phyloP scores from a whole-genome alignment of 2,888 invertebrate genomes.

The Criorhina ranunculi region DNA sequence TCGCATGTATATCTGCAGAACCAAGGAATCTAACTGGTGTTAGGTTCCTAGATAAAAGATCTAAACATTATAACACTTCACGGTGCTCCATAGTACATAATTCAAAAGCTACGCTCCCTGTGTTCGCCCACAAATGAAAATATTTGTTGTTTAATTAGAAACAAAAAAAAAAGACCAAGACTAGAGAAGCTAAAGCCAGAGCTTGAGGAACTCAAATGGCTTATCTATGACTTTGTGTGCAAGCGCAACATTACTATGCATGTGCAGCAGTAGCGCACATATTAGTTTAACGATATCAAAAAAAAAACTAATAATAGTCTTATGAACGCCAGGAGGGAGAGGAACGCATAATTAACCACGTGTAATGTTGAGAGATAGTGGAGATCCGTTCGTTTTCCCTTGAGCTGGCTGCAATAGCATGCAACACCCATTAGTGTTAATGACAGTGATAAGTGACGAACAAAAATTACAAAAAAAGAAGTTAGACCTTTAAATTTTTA shows the following conservation, averaged over 20 bases:
- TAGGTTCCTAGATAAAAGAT: constrained; percentile 10
- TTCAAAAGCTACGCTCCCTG: neutral
- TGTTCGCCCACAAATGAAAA: constrained; percentile 3
- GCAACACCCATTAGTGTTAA: constrained; percentile 62
- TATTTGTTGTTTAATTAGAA: constrained; percentile 36
- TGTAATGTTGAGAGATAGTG: constrained; percentile 21
- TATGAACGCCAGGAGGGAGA: neutral
- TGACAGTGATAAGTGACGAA: constrained; percentile 56
- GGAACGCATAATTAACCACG: constrained; percentile 52
- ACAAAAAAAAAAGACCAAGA: constrained; percentile 5
- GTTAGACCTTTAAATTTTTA: constrained; percentile 4
- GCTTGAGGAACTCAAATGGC: neutral
- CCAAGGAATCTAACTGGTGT: neutral
- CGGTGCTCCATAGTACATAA: neutral
- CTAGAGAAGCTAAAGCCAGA: neutral
- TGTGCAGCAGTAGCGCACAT: constrained; percentile 12
- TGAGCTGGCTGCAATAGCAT: constrained; percentile 35
- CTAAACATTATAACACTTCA: neutral
- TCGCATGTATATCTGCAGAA: constrained; percentile 10
- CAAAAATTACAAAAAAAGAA: neutral
- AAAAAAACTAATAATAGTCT: constrained; percentile 14
- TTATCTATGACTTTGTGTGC: constrained; percentile 40
- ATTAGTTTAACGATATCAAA: constrained; percentile 23
- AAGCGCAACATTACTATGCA: constrained; percentile 6
- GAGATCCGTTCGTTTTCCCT: constrained; percentile 46